Base-by-base conservation (phyloP, 2,113 vertebrate genomes). In the Kobus ellipsiprymnus region DNA sequence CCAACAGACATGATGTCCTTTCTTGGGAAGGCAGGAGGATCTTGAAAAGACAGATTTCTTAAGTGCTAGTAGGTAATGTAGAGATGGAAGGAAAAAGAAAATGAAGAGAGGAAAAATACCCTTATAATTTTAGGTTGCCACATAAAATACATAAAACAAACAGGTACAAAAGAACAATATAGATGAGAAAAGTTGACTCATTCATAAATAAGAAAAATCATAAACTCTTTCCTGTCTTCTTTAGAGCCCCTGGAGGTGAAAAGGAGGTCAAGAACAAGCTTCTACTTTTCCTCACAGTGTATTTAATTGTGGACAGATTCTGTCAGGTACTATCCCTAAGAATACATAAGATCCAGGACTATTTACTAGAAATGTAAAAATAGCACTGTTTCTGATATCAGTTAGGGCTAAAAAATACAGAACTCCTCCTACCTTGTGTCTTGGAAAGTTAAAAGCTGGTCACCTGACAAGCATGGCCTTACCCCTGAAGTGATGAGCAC, bases 361-460 rank as follows among this genome's bases (percentile, higher is more conserved):
- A 11, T 12, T 94, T 87, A 91, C 27, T 54, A 48, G 90, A 96
- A 60, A 77, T 8, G 80, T 92, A 77, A 98, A 97, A 90, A 97
- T 33, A 33, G 17, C 14, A 96, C 80, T 71, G 33, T 55, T 91
- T 77, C 50, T 87, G 29, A 93, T 57, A 93, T 6, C 17, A 64
- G 4, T 25, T 78, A 67, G 60, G 52, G 12, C 25, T 81, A n/a
- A 15, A 96, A 91, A 87, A 48, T 52, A 40, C 4, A 81, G 54
- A 85, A 60, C 21, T 96, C 33, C 50, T 96, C 33, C 27, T 50
- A 46, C 12, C 17, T 46, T 8, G 14, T 80, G 8, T 36, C n/a
- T 93, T 29, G 19, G 16, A 55, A 74, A 46, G 36, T 33, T 84
- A 59, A 94, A 71, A 54, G 30, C 54, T 82, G 23, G 10, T 89